Percentiles rank a stretch among this genome's conserved stretches.
Conservation (phyloP, 1,140 invertebrate species). For the Adelges cooleyi region DNA sequence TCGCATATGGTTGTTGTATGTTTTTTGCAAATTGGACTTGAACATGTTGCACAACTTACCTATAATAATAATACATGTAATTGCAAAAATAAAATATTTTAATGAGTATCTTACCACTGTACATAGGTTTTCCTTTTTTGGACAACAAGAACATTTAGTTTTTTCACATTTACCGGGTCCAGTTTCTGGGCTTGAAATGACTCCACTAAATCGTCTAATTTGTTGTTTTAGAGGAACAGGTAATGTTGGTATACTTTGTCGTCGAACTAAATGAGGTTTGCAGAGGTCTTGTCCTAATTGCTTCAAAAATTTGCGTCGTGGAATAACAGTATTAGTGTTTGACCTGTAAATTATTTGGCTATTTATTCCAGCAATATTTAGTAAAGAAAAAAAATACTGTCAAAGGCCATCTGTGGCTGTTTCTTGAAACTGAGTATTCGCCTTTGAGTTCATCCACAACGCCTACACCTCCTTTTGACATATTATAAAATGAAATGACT, state of each 20-base stretch:
- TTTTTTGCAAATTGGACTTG: slow-evolving; percentile 9
- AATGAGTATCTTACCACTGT: slow-evolving; percentile 4
- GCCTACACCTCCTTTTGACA: slow-evolving; percentile 38
- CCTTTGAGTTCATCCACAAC: slow-evolving; percentile 37
- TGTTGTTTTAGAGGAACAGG: background rate
- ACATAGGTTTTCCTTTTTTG: slow-evolving; percentile 24
- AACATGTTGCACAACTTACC: background rate
- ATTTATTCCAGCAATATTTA: slow-evolving; percentile 37
- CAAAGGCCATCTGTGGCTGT: slow-evolving; percentile 35
- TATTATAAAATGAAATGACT: slow-evolving; percentile 38
- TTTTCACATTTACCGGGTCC: background rate
- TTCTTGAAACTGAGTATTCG: slow-evolving; percentile 35
- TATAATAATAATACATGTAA: no score
- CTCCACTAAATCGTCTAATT: slow-evolving; percentile 13
- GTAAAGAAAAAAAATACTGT: slow-evolving; percentile 33
- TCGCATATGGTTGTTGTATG: no score
- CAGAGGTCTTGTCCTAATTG: slow-evolving; percentile 11
- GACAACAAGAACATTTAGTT: slow-evolving; percentile 18
- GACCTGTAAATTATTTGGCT: slow-evolving; percentile 10
- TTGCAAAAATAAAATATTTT: background rate
- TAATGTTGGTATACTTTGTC: background rate
- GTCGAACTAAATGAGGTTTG: background rate
- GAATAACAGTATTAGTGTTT: slow-evolving; percentile 4
- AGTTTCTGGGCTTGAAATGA: background rate
- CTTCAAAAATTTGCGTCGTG: slow-evolving; percentile 11